These are phyloP conservation scores for Nephrotoma guestfalica DNA, from an alignment of 2,888 invertebrate genomes.

Conservation along the genomic window DNA sequence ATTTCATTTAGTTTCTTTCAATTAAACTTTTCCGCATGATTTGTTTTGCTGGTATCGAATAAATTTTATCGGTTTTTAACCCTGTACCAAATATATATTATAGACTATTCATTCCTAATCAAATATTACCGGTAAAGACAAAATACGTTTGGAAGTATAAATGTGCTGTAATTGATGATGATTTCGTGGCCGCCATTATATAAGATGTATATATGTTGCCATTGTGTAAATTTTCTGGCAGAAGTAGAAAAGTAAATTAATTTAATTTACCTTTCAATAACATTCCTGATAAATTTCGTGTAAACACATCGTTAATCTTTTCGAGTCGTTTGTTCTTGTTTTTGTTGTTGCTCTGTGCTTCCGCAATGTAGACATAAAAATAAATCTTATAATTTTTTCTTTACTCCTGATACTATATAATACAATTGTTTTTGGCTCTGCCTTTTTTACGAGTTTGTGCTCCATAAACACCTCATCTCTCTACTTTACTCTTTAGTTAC, in stretches of 20 bases:
- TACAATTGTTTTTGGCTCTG: not conserved
- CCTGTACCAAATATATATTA: not conserved
- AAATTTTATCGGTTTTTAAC: not conserved
- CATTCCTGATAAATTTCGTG: not conserved
- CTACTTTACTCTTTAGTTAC: not conserved
- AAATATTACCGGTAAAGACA: not conserved
- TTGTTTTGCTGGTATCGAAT: not conserved
- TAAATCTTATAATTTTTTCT: not conserved
- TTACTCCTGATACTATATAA: not conserved
- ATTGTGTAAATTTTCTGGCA: not conserved
- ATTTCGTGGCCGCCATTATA: not conserved
- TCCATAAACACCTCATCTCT: not conserved
- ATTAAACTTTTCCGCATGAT: not conserved
- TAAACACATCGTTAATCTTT: not conserved
- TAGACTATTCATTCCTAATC: not conserved
- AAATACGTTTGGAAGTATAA: not conserved
- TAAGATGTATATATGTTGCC: not conserved
- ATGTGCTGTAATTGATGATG: not conserved
- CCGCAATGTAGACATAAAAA: not conserved
- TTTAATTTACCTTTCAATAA: not conserved
- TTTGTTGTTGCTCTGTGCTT: not conserved
- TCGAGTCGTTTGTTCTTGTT: not conserved
- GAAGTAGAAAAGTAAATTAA: not conserved
- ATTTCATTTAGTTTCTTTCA: not conserved
- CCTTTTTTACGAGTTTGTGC: not conserved